Base-by-base conservation (phyloP, 1,140 invertebrate species). In the Prorops nasuta region DNA sequence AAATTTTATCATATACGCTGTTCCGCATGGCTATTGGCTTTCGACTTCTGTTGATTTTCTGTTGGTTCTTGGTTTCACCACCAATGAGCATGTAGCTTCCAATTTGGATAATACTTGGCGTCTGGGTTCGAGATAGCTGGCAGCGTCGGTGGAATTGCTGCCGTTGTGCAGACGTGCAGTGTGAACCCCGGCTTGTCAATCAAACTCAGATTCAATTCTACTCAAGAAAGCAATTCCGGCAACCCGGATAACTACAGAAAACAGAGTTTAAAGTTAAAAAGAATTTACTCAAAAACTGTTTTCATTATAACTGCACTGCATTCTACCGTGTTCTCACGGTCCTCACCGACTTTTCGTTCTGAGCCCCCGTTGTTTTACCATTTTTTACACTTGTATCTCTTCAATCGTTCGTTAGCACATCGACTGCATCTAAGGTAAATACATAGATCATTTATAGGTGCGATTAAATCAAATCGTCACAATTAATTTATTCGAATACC, bases 151-250 rank as follows among this genome's bases (percentile, higher is more conserved):
- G n/a, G n/a, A n/a, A n/a, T n/a, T n/a, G n/a, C n/a, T 36, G 44
- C 37, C 49, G 42, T 53, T 41, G 49, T 46, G 41, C 55, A 59
- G 57, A 60, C 64, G 49, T 64, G 60, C 49, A 38, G 24, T 64
- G 62, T 64, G 55, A 53, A 64, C 60, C 62, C 62, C 62, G 58
- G 51, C 16, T 60, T 55, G n/a, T n/a, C n/a, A n/a, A n/a, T n/a
- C n/a, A n/a, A n/a, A n/a, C n/a, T n/a, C n/a, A n/a, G 54, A 58
- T 61, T 44, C 60, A 57, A 55, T 49, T 39, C 53, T 66, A 68
- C 67, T 54, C n/a, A 8, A 17, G 15, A 35, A 3, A 39, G 12
- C 8, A 17, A 18, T 20, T 34, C 16, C 39, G 44, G 3, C 22
- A 18, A 40, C 24, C 22, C 36, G 15, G 18, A 44, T 58, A 34